Evolutionary conservation across 2,797 vertebrate genomes (phyloP), one percentile per base, ranked within the genome.

Genomic region (Lemur catta): DNA sequence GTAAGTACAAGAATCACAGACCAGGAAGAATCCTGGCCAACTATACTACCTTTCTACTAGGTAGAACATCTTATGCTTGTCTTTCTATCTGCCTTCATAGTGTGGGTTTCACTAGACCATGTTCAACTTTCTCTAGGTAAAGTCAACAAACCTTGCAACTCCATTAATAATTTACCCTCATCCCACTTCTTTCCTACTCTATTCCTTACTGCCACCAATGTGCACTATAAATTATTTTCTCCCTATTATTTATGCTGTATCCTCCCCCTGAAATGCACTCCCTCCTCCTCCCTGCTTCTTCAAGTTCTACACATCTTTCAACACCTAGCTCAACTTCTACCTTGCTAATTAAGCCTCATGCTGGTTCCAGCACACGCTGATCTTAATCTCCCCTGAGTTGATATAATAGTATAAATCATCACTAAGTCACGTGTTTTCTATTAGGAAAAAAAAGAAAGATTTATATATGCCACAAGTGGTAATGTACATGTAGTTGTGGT

Each of bases 81-180:
- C 28, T 85, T 55, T 59, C 48, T 86, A 93, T 41, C 26, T 91
- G 30, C 33, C 18, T 57, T 86, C 48, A 30, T 48, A 85, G 85
- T 91, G 3, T 81, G n/a, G 48, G 59, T 89, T 92, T 87, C 18
- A 82, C 35, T 79, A 89, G 59, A 92, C 9, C 22, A 63, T 89
- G 17, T 38, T 94, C 55, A 94, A 3, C 28, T 96, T 75, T 92
- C 22, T 24, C 41, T 41, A 95, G 65, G 38, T 81, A 94, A 94
- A 93, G 48, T n/a, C 65, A 72, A 80, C 72, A 50, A 93, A 63
- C 18, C 38, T 80, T 91, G 81, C 9, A 84, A n/a, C 33, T 81
- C 20, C 84, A 81, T 94, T 93, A 98, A 94, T 87, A 95, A 96
- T 94, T 96, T 96, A 95, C 69, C 75, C 57, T 94, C 59, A 94